Evolutionary conservation across 2,797 vertebrate genomes (phyloP), one percentile per base, ranked within the genome.

Genomic region (Valencia hispanica): DNA sequence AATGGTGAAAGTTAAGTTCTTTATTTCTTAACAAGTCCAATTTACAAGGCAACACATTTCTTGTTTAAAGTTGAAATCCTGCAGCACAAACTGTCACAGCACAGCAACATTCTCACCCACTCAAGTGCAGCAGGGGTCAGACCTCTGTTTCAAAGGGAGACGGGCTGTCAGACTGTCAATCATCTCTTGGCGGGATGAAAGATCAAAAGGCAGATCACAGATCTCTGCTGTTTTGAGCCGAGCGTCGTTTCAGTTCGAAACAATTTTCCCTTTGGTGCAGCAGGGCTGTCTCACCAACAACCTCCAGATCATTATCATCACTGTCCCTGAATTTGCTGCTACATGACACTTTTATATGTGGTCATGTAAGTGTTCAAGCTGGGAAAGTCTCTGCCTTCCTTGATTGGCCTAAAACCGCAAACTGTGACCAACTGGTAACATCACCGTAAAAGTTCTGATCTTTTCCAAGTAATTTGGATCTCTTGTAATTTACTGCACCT

Each of bases 401-500:
- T 70, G 83, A 89, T 65, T 85, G 84, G 75, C 83, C 78, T 79
- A 73, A 80, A 17, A 84, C 53, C 73, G 68, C 70, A 61, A 80
- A 50, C 87, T 75, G 73, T 82, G 77, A 86, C 79, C 86, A 81
- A 82, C 88, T 92, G 92, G 92, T 93, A 92, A 94, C 90, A 85
- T 89, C 84, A 87, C 91, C 86, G 91, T 25, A 10, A 75, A 93
- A 92, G 84, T 79, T 79, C 82, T 72, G 80, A 90, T 94, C 92
- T 59, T 93, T 94, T 89, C 93, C 80, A 27, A 70, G 88, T 92
- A 89, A 89, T 90, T 90, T 79, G 73, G 85, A 77, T 79, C 81
- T 92, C 89, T 85, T 81, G 85, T 93, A 91, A 93, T 94, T 92
- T 82, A 88, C 79, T 85, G 86, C 90, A 79, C 85, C 87, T 84